phyloP scores from a whole-genome alignment of 2,888 invertebrate species.

The Himalopsyche anomala region DNA sequence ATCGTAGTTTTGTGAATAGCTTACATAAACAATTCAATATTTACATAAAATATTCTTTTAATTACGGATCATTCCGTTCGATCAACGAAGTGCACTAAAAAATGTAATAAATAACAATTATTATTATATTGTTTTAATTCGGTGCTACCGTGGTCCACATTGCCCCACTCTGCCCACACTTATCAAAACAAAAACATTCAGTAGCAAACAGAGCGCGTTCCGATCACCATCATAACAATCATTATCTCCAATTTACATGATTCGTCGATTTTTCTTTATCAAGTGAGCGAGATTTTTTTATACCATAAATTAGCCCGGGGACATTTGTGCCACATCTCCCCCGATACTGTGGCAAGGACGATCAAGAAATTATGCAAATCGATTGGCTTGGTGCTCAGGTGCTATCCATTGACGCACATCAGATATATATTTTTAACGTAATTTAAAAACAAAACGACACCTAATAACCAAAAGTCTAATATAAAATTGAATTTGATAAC shows the following conservation, averaged over 20 bases:
- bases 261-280: conserved; percentile 29
- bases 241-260: conserved; percentile 25
- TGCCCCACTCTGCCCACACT: conserved; percentile 10
- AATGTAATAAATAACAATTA: conserved; percentile 14
- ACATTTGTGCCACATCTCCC: conserved; percentile 20
- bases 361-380: conserved; percentile 34
- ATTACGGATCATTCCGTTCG: neutral
- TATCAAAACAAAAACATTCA: conserved; percentile 29
- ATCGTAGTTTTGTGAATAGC: too few species aligned
- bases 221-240: neutral
- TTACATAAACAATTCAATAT: conserved; percentile 6
- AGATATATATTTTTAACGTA: too few species aligned
- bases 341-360: conserved; percentile 16
- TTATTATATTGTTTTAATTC: conserved; percentile 14
- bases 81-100: neutral
- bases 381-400: conserved; percentile 1
- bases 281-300: conserved; percentile 29
- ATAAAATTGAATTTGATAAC: too few species aligned
- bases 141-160: conserved; percentile 20
- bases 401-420: neutral
- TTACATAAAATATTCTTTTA: conserved; percentile 1
- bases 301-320: neutral
- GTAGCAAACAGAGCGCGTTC: neutral
- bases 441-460: too few species aligned
- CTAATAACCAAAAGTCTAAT: too few species aligned